A percentile compares a stretch with the other conserved stretches of the same genome.
Conservation (phyloP, 2,797 vertebrate genomes). For the Urophycis tenuis region DNA sequence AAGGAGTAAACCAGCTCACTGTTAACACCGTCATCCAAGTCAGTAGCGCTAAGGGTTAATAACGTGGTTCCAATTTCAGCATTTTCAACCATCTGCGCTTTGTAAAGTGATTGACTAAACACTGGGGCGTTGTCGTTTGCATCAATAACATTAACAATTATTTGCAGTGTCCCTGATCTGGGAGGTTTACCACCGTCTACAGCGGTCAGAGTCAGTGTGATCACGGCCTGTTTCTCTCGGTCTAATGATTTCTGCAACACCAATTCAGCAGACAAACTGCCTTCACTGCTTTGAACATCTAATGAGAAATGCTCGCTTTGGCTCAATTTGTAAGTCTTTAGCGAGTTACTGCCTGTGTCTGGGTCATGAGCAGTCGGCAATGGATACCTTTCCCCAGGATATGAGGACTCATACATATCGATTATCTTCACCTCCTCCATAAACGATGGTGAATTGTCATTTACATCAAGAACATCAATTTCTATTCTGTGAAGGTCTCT, state of each 20-base stretch:
- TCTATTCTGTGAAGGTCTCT: conserved; percentile 49
- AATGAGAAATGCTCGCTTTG: conserved; percentile 44
- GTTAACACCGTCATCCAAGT: conserved; percentile 36
- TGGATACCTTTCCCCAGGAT: neutral
- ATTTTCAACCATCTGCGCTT: conserved; percentile 42
- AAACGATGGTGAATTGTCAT: neutral
- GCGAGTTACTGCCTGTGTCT: conserved; percentile 16
- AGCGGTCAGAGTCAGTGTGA: conserved; percentile 57
- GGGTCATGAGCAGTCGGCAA: conserved; percentile 22
- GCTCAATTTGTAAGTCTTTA: conserved; percentile 12
- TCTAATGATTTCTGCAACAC: conserved; percentile 72
- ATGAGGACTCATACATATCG: neutral
- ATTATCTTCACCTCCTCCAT: neutral
- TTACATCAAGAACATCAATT: conserved; percentile 8
- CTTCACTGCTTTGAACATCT: conserved; percentile 67
- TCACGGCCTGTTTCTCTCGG: conserved; percentile 66
- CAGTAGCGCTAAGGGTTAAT: conserved; percentile 62
- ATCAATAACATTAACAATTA: conserved; percentile 53
- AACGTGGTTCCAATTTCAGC: conserved; percentile 20
- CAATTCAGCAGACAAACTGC: conserved; percentile 68
- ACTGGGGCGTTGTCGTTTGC: conserved; percentile 74
- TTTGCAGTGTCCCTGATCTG: conserved; percentile 13
- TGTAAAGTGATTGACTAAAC: conserved; percentile 55
- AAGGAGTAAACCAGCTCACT: conserved; percentile 36
- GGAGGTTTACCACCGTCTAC: conserved; percentile 22